A percentile compares a stretch with the other conserved stretches of the same genome.
Evolutionary conservation across 2,888 invertebrate species (phyloP).

Genomic region (Drosophila dives): DNA sequence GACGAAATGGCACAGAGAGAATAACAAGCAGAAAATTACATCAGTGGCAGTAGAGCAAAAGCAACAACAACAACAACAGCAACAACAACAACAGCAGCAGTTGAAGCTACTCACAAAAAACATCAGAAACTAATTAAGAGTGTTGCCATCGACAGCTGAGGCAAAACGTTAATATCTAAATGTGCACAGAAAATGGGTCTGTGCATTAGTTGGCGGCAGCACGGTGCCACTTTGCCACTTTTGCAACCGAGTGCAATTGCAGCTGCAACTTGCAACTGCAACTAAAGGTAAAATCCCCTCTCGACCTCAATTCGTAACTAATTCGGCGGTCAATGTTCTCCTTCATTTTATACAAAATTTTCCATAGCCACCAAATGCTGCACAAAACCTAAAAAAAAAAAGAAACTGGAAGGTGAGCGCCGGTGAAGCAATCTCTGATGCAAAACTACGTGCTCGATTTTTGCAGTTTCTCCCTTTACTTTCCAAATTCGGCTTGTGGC

Average conservation of each 20-base stretch:
- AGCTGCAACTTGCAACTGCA: slow-evolving; percentile 1
- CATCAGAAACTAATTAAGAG: slow-evolving; percentile 67
- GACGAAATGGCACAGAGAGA: slow-evolving; percentile 17
- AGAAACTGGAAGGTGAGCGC: slow-evolving; percentile 2
- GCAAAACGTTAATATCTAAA: slow-evolving; percentile 15
- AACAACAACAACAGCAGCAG: slow-evolving; percentile 18
- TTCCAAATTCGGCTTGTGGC: neutral
- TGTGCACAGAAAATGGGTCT: neutral
- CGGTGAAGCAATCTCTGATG: slow-evolving; percentile 7
- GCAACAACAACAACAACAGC: neutral
- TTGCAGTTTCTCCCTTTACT: slow-evolving; percentile 11
- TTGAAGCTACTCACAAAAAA: slow-evolving; percentile 21
- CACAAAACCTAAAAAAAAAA: neutral
- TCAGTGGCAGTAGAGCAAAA: slow-evolving; percentile 25
- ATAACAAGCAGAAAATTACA: slow-evolving; percentile 53
- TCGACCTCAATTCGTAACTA: slow-evolving; percentile 19
- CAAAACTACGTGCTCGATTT: slow-evolving; percentile 42
- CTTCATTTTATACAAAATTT: slow-evolving; percentile 61
- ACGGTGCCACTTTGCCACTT: neutral
- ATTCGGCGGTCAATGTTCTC: slow-evolving; percentile 15
- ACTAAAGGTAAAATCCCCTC: slow-evolving; percentile 2
- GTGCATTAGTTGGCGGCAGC: neutral
- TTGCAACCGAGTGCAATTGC: neutral
- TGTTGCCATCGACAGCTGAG: slow-evolving; percentile 54
- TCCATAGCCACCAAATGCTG: neutral